phyloP scores from a whole-genome alignment of 1,140 invertebrate genomes.

The Anagrus nilaparvatae region DNA sequence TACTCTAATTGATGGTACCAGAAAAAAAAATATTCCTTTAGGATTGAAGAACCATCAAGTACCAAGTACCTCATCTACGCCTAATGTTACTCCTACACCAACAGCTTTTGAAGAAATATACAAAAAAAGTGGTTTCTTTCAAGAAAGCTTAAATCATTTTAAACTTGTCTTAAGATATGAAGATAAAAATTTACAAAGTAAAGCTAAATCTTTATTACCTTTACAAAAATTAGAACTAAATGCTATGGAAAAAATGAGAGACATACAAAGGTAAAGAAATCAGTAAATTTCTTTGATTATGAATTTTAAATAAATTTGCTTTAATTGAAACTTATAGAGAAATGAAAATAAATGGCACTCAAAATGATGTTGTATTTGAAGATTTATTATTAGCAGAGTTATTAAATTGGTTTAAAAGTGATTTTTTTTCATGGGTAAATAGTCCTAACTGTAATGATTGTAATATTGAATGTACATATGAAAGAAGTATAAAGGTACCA shows the following conservation, averaged over 20 bases:
- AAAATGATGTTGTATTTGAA: conserved; percentile 24
- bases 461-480: conserved; percentile 38
- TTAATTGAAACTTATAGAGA: too few species aligned
- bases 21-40: too few species aligned
- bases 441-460: conserved; percentile 63
- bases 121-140: conserved; percentile 41
- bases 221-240: conserved; percentile 46
- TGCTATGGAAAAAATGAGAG: conserved; percentile 50
- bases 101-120: neutral
- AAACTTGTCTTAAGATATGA: conserved; percentile 54
- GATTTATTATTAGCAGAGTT: conserved; percentile 74
- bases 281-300: neutral
- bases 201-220: conserved; percentile 51
- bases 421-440: conserved; percentile 89
- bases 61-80: conserved; percentile 2
- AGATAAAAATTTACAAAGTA: conserved; percentile 46
- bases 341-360: conserved; percentile 17
- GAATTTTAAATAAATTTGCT: too few species aligned
- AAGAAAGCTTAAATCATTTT: conserved; percentile 44
- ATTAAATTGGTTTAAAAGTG: conserved; percentile 80
- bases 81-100: neutral
- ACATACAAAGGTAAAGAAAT: conserved; percentile 44
- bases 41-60: too few species aligned
- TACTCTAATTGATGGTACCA: too few species aligned
- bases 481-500: conserved; percentile 25